Percentiles rank a stretch among this genome's conserved stretches.
phyloP scores from a whole-genome alignment of 1,140 invertebrate genomes.

The Drosophila truncata region DNA sequence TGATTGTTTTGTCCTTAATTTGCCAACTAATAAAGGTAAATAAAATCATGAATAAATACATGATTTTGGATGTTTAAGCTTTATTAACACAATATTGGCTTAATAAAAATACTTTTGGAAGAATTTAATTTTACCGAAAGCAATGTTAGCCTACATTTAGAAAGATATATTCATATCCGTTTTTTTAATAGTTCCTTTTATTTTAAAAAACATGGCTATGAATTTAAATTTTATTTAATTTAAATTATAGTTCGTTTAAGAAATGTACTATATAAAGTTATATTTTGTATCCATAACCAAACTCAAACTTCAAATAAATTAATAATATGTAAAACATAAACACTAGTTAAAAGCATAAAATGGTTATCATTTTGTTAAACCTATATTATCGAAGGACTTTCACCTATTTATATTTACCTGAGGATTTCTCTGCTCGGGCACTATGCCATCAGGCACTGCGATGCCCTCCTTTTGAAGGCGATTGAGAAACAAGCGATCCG shows the following conservation, averaged over 20 bases:
- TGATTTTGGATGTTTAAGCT: neutral
- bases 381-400: too few species aligned
- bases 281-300: too few species aligned
- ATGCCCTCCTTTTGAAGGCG: conserved; percentile 89
- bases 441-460: conserved; percentile 87
- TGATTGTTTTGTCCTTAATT: conserved; percentile 23
- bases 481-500: conserved; percentile 88
- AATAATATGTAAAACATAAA: too few species aligned
- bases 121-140: neutral
- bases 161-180: neutral
- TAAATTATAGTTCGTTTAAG: too few species aligned
- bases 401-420: conserved; percentile 55
- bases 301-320: too few species aligned
- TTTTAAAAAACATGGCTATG: too few species aligned
- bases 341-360: too few species aligned
- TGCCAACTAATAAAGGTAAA: neutral
- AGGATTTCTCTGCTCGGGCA: conserved; percentile 86
- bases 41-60: neutral
- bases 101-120: neutral
- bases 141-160: neutral
- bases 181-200: too few species aligned
- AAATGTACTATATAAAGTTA: too few species aligned
- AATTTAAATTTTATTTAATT: too few species aligned
- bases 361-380: too few species aligned
- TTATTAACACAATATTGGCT: neutral